These are phyloP conservation scores for Agrotis exclamationis DNA, from an alignment of 2,888 invertebrate genomes.

Conservation along the genomic window DNA sequence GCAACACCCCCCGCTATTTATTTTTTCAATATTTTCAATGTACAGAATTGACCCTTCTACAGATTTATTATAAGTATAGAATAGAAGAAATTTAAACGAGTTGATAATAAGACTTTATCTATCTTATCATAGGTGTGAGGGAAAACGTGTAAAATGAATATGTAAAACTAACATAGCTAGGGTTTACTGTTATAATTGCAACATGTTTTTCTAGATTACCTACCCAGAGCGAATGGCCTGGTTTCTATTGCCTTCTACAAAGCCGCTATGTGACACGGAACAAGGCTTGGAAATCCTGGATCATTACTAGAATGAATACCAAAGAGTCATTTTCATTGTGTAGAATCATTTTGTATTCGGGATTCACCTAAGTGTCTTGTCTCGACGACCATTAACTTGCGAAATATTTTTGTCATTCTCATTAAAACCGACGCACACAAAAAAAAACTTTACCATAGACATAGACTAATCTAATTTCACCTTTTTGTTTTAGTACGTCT, in stretches of 20 bases:
- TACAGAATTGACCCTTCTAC: too few relatives aligned
- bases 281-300: slow-evolving; percentile 33
- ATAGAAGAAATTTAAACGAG: too few relatives aligned
- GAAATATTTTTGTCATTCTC: background rate
- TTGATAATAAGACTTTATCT: too few relatives aligned
- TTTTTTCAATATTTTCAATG: too few relatives aligned
- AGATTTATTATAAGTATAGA: too few relatives aligned
- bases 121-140: slow-evolving; percentile 1
- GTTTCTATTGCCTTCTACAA: slow-evolving; percentile 46
- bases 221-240: slow-evolving; percentile 42
- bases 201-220: slow-evolving; percentile 58
- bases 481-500: slow-evolving; percentile 87
- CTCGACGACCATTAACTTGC: background rate
- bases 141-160: slow-evolving; percentile 27
- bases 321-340: background rate
- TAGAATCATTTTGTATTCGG: background rate
- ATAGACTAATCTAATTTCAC: slow-evolving; percentile 20
- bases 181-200: slow-evolving; percentile 33
- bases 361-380: background rate
- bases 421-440: slow-evolving; percentile 1
- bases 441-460: background rate
- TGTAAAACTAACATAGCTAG: slow-evolving; percentile 22
- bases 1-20: too few relatives aligned
- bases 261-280: slow-evolving; percentile 58
- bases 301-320: background rate